phyloP scores from a whole-genome alignment of 2,113 vertebrate species.

The Melanostigma gelatinosum region DNA sequence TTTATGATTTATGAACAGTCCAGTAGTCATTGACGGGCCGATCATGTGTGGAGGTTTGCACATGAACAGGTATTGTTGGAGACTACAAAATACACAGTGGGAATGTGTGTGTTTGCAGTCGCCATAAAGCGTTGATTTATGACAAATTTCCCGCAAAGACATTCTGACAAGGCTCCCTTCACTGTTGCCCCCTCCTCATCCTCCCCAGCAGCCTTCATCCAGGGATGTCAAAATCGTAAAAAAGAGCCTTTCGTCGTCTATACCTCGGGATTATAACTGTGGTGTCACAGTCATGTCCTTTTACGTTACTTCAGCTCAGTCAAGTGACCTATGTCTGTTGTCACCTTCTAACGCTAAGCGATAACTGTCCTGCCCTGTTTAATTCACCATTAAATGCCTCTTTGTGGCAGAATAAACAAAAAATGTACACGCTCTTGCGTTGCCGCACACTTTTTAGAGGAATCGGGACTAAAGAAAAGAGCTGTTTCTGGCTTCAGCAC shows the following conservation, averaged over 20 bases:
- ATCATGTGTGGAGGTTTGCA: conserved; percentile 11
- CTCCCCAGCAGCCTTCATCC: conserved; percentile 13
- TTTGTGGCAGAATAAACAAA: neutral
- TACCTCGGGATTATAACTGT: conserved; percentile 31
- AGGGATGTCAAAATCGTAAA: conserved; percentile 56
- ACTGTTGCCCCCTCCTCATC: conserved; percentile 12
- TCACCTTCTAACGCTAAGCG: conserved; percentile 55
- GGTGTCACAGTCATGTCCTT: conserved; percentile 19
- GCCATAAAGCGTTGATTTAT: conserved; percentile 23
- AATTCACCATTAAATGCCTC: conserved; percentile 34
- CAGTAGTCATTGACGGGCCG: neutral
- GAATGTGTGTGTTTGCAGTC: neutral
- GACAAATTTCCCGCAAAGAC: conserved; percentile 38
- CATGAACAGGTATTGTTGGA: neutral
- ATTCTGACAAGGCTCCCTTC: conserved; percentile 55
- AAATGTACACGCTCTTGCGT: conserved; percentile 10
- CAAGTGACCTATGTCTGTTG: conserved; percentile 60
- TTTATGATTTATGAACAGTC: conserved; percentile 45
- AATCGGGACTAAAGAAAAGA: conserved; percentile 4
- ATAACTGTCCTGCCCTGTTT: conserved; percentile 61
- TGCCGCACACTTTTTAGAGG: conserved; percentile 20
- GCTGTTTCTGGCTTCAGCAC: neutral
- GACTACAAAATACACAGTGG: neutral
- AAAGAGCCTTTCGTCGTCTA: conserved; percentile 38
- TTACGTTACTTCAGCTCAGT: conserved; percentile 43